A percentile compares a stretch with the other conserved stretches of the same genome.
These are phyloP conservation scores for Plagiodera versicolora DNA, from an alignment of 2,888 invertebrate species.

Conservation along the genomic window DNA sequence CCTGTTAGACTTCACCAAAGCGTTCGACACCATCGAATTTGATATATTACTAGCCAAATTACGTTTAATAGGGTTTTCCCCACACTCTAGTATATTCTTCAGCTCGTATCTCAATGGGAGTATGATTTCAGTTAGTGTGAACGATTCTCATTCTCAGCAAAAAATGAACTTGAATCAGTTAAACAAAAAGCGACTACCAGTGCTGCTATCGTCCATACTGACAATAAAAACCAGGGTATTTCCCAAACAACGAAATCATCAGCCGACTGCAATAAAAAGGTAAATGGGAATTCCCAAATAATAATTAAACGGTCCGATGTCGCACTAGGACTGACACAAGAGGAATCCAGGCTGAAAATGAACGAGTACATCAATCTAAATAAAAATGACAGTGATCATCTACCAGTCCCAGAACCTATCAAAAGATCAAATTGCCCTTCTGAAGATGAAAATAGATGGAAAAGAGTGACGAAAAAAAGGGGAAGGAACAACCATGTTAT, in stretches of 20 bases:
- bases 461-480: background rate
- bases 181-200: too few relatives aligned
- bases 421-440: background rate
- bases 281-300: background rate
- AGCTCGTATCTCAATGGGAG: too few relatives aligned
- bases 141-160: too few relatives aligned
- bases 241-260: conserved; percentile 4
- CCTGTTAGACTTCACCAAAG: too few relatives aligned
- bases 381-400: background rate
- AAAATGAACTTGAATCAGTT: too few relatives aligned
- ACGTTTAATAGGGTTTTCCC: too few relatives aligned
- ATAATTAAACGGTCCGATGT: conserved; percentile 7
- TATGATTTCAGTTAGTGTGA: too few relatives aligned
- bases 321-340: background rate
- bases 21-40: too few relatives aligned
- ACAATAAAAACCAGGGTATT: too few relatives aligned
- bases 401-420: background rate
- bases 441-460: background rate
- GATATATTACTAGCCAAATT: too few relatives aligned
- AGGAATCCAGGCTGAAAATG: conserved; percentile 8
- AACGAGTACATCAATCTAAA: background rate
- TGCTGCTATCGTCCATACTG: too few relatives aligned
- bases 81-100: too few relatives aligned
- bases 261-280: background rate
- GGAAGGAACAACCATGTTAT: conserved; percentile 8